These are phyloP conservation scores for Cervus canadensis DNA, from an alignment of 2,113 vertebrate genomes.

Conservation along the genomic window DNA sequence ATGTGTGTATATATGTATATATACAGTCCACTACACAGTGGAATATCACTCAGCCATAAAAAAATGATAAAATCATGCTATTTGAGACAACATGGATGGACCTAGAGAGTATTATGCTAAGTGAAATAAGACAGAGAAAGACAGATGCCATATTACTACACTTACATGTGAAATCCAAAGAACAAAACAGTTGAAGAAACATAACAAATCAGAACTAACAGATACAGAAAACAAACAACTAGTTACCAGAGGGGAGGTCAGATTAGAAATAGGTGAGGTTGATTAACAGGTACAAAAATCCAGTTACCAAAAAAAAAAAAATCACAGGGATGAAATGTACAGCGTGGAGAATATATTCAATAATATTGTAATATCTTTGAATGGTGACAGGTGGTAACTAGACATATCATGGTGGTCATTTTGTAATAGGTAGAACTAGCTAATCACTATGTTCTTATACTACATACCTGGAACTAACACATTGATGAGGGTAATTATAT, in stretches of 20 bases:
- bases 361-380: background rate
- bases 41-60: background rate
- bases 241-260: background rate
- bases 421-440: background rate
- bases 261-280: background rate
- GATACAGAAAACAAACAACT: background rate
- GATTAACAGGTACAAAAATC: background rate
- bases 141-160: background rate
- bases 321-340: background rate
- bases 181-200: background rate
- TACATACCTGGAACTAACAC: background rate
- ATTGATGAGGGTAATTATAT: background rate
- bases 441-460: background rate
- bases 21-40: background rate
- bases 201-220: background rate
- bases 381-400: background rate
- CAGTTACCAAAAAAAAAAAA: background rate
- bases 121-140: background rate
- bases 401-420: background rate
- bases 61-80: background rate
- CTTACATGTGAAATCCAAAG: background rate
- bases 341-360: background rate
- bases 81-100: background rate
- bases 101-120: background rate
- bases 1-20: background rate